These are phyloP conservation scores for Morphnarchus princeps DNA, from an alignment of 2,113 vertebrate species.

Conservation along the genomic window DNA sequence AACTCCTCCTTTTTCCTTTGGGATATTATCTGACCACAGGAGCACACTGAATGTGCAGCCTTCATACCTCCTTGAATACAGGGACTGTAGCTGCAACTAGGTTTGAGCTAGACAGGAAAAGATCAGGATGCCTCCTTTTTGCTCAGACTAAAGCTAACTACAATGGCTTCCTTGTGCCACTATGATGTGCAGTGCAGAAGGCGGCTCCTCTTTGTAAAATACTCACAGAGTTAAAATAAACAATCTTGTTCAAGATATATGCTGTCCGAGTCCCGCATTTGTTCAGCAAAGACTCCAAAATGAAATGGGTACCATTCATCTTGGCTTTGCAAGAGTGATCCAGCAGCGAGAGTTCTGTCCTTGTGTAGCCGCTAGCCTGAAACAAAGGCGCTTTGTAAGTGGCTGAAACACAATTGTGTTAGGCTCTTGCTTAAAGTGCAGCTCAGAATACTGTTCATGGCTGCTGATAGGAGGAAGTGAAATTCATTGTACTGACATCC, in stretches of 20 bases:
- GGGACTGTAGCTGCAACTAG: neutral
- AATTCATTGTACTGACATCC: slow-evolving; percentile 11
- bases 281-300: slow-evolving; percentile 82
- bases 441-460: neutral
- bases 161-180: neutral
- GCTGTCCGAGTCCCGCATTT: slow-evolving; percentile 80
- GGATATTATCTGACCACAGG: neutral
- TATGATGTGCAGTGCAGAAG: neutral
- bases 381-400: slow-evolving; percentile 53
- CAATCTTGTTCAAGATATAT: slow-evolving; percentile 57
- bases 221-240: slow-evolving; percentile 92
- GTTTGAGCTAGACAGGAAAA: neutral
- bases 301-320: slow-evolving; percentile 90
- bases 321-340: slow-evolving; percentile 88
- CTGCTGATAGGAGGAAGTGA: neutral
- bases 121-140: neutral
- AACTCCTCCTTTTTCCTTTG: neutral
- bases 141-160: neutral
- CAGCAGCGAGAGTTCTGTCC: slow-evolving; percentile 84
- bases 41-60: neutral
- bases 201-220: neutral
- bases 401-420: neutral
- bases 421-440: neutral
- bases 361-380: slow-evolving; percentile 79
- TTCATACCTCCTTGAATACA: neutral